Base-by-base conservation (phyloP, 64 coral and sea anemone species). In the Pocillopora damicornis region DNA sequence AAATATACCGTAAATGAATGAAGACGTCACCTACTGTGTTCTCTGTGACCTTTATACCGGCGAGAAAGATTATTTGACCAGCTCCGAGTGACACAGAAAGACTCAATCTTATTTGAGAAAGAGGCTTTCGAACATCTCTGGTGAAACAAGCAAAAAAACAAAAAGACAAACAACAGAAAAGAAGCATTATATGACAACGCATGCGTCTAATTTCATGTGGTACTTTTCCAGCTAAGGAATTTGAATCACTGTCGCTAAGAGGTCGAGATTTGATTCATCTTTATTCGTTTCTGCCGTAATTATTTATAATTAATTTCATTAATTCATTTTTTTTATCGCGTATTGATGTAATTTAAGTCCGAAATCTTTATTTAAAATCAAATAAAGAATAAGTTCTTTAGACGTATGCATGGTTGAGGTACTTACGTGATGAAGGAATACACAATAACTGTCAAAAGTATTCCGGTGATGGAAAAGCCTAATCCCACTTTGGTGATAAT, bases 61-160 rank as follows among this genome's bases (percentile, higher is more conserved):
- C 79, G 16, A 90, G 72, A 66, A 90, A 90, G 56, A 90, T 83
- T 14, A 90, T 63, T 67, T 90, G 89, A 0, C 79, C 89, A 75
- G 74, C 81, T 37, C 78, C 89, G 14, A 90, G 73, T 11, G 79
- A 90, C 18, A 63, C 30, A 18, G 81, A 79, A 4, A 90, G 79
- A 22, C 81, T 84, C 5, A 90, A 62, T 14, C 79, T 67, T 10
- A 90, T 90, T 57, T 90, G 89, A 26, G 79, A 84, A 42, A 90
- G 38, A 20, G 79, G 79, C 37, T 79, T 18, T 45, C 61, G 71
- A 14, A 90, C 23, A 59, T 90, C 81, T 14, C 89, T 90, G 71
- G 60, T 30, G 30, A 30, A 68, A 23, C 18, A 22, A 68, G 23
- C 8, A 37, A 30, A 30, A 0, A 30, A 30, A 30, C 30, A 30